Conservation (phyloP, 2,888 invertebrate genomes). For the Drosophila picticornis region DNA sequence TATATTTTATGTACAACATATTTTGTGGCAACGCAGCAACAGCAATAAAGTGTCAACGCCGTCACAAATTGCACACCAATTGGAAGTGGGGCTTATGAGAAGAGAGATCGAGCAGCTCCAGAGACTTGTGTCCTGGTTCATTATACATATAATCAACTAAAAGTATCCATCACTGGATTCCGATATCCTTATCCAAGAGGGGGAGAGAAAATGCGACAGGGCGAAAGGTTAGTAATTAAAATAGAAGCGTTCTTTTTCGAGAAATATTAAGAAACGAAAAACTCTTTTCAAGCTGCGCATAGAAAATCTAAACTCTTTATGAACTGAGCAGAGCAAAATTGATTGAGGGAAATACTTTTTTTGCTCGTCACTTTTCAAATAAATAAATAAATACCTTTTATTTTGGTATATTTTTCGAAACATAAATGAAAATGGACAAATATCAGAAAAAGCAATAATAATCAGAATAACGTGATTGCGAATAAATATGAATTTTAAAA, state of each 20-base stretch:
- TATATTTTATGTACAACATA: conserved; percentile 64
- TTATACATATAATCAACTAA: neutral
- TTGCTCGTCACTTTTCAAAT: neutral
- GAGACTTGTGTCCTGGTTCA: neutral
- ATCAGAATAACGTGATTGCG: conserved; percentile 36
- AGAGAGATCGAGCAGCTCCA: neutral
- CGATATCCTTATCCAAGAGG: neutral
- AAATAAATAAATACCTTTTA: neutral
- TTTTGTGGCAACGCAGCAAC: conserved; percentile 48
- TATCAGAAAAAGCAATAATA: neutral
- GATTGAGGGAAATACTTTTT: neutral
- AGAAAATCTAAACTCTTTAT: neutral
- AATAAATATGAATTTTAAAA: conserved; percentile 58
- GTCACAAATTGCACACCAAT: conserved; percentile 9
- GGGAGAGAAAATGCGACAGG: neutral
- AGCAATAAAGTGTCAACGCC: conserved; percentile 31
- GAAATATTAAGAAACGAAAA: neutral
- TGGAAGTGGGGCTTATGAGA: neutral
- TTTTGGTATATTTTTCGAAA: neutral
- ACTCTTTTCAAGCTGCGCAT: neutral
- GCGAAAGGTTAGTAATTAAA: neutral
- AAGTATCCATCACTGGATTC: neutral
- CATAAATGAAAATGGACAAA: neutral
- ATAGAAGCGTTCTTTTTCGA: neutral
- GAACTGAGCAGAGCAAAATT: neutral